Evolutionary conservation across 2,797 vertebrate genomes (phyloP).

Genomic region (Falco concolor): DNA sequence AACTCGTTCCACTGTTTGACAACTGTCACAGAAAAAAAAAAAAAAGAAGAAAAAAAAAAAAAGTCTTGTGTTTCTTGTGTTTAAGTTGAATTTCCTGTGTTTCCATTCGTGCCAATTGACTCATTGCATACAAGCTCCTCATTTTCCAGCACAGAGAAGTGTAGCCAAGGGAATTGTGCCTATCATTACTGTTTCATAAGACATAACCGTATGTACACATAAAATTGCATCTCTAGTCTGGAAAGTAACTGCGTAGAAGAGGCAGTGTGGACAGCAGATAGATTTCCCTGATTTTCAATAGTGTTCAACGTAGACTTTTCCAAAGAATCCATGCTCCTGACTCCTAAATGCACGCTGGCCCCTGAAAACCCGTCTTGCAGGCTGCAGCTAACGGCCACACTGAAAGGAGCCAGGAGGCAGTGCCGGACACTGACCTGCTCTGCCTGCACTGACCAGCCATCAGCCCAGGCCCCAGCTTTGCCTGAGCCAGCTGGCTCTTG

Average conservation of each 20-base stretch:
- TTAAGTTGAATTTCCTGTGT: not conserved
- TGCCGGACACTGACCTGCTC: not conserved
- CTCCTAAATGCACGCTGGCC: not conserved
- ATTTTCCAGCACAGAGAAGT: not conserved
- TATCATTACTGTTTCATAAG: not conserved
- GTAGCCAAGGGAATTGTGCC: not conserved
- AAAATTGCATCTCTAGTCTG: not conserved
- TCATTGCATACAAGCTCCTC: not conserved
- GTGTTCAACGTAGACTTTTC: not conserved
- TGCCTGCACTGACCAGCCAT: not conserved
- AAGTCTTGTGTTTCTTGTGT: not conserved
- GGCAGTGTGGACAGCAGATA: not conserved
- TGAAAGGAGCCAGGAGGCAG: not conserved
- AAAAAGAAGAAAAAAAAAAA: not conserved
- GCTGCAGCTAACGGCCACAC: not conserved
- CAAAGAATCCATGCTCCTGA: not conserved
- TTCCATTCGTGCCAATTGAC: not conserved
- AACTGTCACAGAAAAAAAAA: not conserved
- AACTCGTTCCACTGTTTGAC: not conserved
- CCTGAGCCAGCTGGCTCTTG: not conserved
- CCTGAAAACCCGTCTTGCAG: not conserved
- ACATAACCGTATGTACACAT: not conserved
- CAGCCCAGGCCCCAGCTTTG: not conserved
- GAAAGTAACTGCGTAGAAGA: not conserved
- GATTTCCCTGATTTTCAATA: not conserved